These are phyloP conservation scores for Zaprionus nigranus DNA, from an alignment of 1,140 invertebrate species.

Conservation along the genomic window DNA sequence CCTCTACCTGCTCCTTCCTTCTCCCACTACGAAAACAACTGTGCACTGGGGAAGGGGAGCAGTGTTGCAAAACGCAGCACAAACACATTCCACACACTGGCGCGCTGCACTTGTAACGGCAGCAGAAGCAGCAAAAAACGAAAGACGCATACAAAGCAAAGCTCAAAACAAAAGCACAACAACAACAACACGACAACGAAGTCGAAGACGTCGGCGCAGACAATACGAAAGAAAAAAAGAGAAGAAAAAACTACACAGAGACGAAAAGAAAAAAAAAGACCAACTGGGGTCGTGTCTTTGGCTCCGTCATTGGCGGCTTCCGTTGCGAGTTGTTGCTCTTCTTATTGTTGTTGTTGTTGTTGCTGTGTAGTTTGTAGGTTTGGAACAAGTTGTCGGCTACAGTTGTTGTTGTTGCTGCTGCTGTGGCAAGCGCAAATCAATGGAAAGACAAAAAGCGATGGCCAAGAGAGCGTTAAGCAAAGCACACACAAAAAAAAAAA, in stretches of 20 bases:
- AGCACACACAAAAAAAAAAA: conserved; percentile 17
- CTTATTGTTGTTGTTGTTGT: conserved; percentile 34
- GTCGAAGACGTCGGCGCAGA: conserved; percentile 45
- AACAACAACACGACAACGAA: conserved; percentile 33
- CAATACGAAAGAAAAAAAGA: conserved; percentile 41
- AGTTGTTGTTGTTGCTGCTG: conserved; percentile 33
- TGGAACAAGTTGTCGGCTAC: conserved; percentile 61
- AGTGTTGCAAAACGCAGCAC: conserved; percentile 66
- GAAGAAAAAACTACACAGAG: conserved; percentile 19
- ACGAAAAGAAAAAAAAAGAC: conserved; percentile 28
- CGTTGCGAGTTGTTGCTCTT: conserved; percentile 53
- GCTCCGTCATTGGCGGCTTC: conserved; percentile 76
- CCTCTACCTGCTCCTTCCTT: not conserved
- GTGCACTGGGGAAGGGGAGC: conserved; percentile 11
- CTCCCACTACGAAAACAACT: conserved; percentile 22
- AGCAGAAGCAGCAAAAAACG: conserved; percentile 38
- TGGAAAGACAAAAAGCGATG: conserved; percentile 39
- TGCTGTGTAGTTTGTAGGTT: conserved; percentile 45
- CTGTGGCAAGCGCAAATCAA: conserved; percentile 65
- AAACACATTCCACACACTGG: conserved; percentile 47
- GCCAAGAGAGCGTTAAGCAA: conserved; percentile 40
- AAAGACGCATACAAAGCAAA: conserved; percentile 46
- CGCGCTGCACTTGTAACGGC: conserved; percentile 62
- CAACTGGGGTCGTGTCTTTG: conserved; percentile 62
- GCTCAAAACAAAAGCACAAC: conserved; percentile 66